Conservation (phyloP, 1,140 invertebrate species). For the Anthonomus grandis region DNA sequence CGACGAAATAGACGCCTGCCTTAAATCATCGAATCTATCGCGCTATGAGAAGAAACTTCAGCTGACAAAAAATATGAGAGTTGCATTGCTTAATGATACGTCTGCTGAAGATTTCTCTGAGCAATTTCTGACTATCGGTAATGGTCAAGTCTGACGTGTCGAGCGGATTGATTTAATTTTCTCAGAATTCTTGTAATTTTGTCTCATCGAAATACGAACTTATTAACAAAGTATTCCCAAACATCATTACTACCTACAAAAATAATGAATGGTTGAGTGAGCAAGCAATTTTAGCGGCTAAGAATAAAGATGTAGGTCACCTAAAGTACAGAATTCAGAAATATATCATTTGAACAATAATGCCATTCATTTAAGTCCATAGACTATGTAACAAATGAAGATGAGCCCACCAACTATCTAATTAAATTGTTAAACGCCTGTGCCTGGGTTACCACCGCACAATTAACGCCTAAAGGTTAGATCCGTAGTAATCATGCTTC, state of each 20-base stretch:
- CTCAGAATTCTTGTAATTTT: not conserved
- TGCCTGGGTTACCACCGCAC: slow-evolving; percentile 33
- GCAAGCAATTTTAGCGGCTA: slow-evolving; percentile 42
- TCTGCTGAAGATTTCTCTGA: slow-evolving; percentile 33
- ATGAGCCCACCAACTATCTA: slow-evolving; percentile 43
- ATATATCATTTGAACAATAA: no score
- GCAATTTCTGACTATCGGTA: slow-evolving; percentile 36
- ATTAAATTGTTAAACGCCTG: slow-evolving; percentile 39
- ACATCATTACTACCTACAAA: slow-evolving; percentile 37
- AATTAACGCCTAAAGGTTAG: slow-evolving; percentile 44
- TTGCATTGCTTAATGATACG: slow-evolving; percentile 37
- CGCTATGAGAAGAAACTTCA: slow-evolving; percentile 41
- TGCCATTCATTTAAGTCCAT: slow-evolving; percentile 48
- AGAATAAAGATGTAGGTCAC: slow-evolving; percentile 43
- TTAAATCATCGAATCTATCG: slow-evolving; percentile 50
- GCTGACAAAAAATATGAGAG: slow-evolving; percentile 26
- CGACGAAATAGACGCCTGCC: slow-evolving; percentile 49
- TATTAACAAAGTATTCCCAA: slow-evolving; percentile 36
- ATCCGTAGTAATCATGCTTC: no score
- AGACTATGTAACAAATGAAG: slow-evolving; percentile 40
- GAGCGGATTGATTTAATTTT: not conserved
- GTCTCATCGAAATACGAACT: slow-evolving; percentile 30
- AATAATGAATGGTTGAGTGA: slow-evolving; percentile 42
- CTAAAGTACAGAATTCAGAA: slow-evolving; percentile 43
- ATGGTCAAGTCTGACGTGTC: slow-evolving; percentile 24